Percentiles rank a stretch among this genome's conserved stretches.
These are phyloP conservation scores for Cacoxenus indagator DNA, from an alignment of 2,888 invertebrate genomes.

Conservation along the genomic window DNA sequence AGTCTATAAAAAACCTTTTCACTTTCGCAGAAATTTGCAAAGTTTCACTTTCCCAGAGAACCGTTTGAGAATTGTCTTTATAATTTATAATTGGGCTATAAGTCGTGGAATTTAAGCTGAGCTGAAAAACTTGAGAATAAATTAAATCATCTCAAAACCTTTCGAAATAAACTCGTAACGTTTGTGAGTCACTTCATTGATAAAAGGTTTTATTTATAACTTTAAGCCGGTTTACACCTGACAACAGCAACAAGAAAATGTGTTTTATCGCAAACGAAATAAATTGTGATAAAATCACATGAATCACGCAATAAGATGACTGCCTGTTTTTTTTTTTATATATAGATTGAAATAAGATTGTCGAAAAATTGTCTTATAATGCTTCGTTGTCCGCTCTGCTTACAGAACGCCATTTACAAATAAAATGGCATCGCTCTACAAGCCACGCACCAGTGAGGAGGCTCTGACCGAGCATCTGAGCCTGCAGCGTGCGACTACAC, in stretches of 20 bases:
- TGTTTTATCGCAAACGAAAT: background rate
- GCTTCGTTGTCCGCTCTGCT: background rate
- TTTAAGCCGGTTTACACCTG: conserved; percentile 4
- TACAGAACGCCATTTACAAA: background rate
- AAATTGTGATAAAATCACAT: conserved; percentile 8
- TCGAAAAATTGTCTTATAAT: background rate
- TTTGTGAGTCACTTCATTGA: conserved; percentile 50
- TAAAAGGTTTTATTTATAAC: conserved; percentile 24
- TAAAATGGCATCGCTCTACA: conserved; percentile 45
- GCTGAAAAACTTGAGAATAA: too few relatives aligned
- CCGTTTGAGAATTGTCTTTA: background rate
- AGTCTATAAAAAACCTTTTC: background rate
- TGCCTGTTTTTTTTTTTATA: background rate
- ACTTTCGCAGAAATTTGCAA: background rate
- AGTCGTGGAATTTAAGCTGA: background rate
- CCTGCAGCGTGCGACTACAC: conserved; percentile 40
- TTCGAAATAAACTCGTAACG: background rate
- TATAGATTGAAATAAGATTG: background rate
- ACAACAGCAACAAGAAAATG: background rate
- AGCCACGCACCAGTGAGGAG: conserved; percentile 56
- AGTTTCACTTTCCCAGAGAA: conserved; percentile 13
- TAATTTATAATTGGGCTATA: background rate
- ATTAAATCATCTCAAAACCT: background rate
- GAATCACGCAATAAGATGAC: background rate
- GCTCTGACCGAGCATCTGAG: conserved; percentile 61